These are phyloP conservation scores for Orientallactaga sibirica DNA, from an alignment of 2,797 vertebrate species.

Conservation along the genomic window DNA sequence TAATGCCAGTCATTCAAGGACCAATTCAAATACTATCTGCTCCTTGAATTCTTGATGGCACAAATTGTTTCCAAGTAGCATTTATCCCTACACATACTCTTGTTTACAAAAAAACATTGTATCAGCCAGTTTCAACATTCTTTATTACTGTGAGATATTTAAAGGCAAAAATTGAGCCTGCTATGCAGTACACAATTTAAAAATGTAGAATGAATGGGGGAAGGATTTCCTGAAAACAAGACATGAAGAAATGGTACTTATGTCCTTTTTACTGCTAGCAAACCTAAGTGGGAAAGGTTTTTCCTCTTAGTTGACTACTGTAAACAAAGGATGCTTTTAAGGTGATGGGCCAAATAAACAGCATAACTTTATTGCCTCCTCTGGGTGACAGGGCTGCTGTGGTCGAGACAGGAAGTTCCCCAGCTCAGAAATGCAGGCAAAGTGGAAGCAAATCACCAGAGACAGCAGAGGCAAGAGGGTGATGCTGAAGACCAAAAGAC, in stretches of 20 bases:
- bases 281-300: neutral
- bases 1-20: neutral
- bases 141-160: constrained; percentile 4
- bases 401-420: neutral
- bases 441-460: neutral
- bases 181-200: neutral
- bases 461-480: neutral
- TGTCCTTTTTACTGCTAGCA: neutral
- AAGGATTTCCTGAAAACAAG: constrained; percentile 23
- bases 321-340: constrained; percentile 18
- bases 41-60: constrained; percentile 15
- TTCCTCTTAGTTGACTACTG: neutral
- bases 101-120: neutral
- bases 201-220: neutral
- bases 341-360: neutral
- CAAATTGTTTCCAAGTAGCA: neutral
- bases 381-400: neutral
- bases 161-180: constrained; percentile 1
- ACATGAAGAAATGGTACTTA: neutral
- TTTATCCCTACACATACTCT: neutral
- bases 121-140: neutral
- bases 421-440: neutral
- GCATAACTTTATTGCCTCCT: neutral
- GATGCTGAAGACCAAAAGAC: neutral
- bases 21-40: neutral